Evolutionary conservation across 2,888 invertebrate species (phyloP).

Genomic region (Allacma fusca): DNA sequence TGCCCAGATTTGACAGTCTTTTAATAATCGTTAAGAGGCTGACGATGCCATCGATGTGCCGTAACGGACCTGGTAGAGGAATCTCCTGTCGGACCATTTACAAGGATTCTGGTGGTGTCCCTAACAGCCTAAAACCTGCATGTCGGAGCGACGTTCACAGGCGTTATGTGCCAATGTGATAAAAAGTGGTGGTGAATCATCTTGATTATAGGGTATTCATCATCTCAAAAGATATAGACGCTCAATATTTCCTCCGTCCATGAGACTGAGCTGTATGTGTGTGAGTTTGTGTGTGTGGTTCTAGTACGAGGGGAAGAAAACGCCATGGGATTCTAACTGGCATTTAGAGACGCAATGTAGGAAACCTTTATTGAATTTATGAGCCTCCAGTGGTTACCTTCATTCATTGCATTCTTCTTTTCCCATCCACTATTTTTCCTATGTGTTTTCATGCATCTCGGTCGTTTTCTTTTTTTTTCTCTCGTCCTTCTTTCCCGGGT

Average conservation of each 20-base stretch:
- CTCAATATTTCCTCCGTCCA: neutral
- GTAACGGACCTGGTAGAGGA: too few relatives aligned
- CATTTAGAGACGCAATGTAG: constrained; percentile 31
- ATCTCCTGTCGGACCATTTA: too few relatives aligned
- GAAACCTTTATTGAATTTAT: constrained; percentile 39
- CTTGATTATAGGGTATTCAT: too few relatives aligned
- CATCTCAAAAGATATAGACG: neutral
- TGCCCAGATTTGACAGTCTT: too few relatives aligned
- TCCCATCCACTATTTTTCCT: neutral
- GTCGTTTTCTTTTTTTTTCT: neutral
- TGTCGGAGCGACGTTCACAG: too few relatives aligned
- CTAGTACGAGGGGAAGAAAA: neutral
- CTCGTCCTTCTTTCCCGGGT: neutral
- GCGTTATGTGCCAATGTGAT: too few relatives aligned
- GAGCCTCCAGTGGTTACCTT: constrained; percentile 38
- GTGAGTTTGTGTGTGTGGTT: neutral
- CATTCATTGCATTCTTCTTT: constrained; percentile 14
- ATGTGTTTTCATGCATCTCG: neutral
- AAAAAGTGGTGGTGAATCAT: too few relatives aligned
- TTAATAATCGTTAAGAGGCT: too few relatives aligned
- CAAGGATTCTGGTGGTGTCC: too few relatives aligned
- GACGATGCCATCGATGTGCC: too few relatives aligned
- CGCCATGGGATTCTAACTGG: constrained; percentile 32
- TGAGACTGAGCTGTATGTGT: too few relatives aligned
- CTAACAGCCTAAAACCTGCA: too few relatives aligned